Evolutionary conservation across 2,888 invertebrate genomes (phyloP).

Genomic region (Xestoiulus laeticollis): DNA sequence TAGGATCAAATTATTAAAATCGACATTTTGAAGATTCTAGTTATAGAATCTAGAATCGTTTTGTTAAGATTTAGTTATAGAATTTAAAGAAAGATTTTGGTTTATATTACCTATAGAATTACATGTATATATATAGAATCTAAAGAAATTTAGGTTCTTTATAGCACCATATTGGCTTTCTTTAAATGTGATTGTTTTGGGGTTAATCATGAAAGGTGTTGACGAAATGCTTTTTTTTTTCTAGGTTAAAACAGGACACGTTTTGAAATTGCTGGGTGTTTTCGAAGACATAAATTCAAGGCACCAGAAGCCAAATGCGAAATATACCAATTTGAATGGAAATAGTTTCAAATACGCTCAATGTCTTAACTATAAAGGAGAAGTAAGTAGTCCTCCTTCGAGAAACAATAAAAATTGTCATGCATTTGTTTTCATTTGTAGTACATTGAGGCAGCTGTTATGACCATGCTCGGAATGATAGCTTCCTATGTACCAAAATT

Average conservation of each 20-base stretch:
- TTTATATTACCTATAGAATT: too few relatives aligned
- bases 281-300: slow-evolving; percentile 73
- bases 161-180: too few relatives aligned
- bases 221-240: slow-evolving; percentile 42
- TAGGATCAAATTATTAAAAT: too few relatives aligned
- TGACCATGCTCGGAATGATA: background rate
- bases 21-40: too few relatives aligned
- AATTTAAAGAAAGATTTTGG: too few relatives aligned
- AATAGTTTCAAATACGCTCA: slow-evolving; percentile 73
- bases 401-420: background rate
- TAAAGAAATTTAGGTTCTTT: too few relatives aligned
- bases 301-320: slow-evolving; percentile 55
- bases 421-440: background rate
- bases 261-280: slow-evolving; percentile 76
- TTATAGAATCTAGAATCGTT: too few relatives aligned
- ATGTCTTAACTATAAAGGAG: slow-evolving; percentile 77
- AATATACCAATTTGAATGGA: slow-evolving; percentile 51
- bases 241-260: slow-evolving; percentile 70
- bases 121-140: too few relatives aligned
- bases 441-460: background rate
- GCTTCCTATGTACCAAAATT: background rate
- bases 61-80: background rate
- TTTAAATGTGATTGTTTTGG: too few relatives aligned
- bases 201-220: background rate
- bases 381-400: slow-evolving; percentile 65